Conservation (phyloP, 2,888 invertebrate species). For the Microctonus hyperodae region DNA sequence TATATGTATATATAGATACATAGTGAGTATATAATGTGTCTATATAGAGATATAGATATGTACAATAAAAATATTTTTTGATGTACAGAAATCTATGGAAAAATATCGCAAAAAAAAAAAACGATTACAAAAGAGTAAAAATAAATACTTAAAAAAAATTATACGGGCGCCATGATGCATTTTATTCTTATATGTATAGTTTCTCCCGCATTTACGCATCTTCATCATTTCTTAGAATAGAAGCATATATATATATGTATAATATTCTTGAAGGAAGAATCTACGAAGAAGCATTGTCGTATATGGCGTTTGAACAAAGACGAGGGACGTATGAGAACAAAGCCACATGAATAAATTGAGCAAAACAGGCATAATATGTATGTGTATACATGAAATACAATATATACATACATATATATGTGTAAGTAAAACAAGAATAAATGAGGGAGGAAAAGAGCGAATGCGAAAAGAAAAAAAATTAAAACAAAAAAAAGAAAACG, state of each 20-base stretch:
- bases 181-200: background rate
- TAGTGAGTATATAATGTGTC: slow-evolving; percentile 24
- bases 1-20: no score
- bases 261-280: no score
- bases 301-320: slow-evolving; percentile 15
- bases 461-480: background rate
- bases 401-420: background rate
- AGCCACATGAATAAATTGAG: slow-evolving; percentile 29
- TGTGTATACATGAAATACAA: background rate
- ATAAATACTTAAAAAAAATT: slow-evolving; percentile 27
- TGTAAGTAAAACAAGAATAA: background rate
- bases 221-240: slow-evolving; percentile 7
- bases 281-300: background rate
- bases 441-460: background rate
- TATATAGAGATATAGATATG: background rate
- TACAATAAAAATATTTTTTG: background rate
- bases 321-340: slow-evolving; percentile 21
- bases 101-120: slow-evolving; percentile 27
- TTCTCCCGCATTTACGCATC: background rate
- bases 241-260: background rate
- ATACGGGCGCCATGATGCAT: slow-evolving; percentile 27
- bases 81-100: slow-evolving; percentile 15
- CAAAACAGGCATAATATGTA: background rate
- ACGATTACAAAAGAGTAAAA: slow-evolving; percentile 11
- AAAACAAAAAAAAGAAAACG: background rate